phyloP scores from a whole-genome alignment of 64 coral and sea anemone species.

The Platygyra sinensis region DNA sequence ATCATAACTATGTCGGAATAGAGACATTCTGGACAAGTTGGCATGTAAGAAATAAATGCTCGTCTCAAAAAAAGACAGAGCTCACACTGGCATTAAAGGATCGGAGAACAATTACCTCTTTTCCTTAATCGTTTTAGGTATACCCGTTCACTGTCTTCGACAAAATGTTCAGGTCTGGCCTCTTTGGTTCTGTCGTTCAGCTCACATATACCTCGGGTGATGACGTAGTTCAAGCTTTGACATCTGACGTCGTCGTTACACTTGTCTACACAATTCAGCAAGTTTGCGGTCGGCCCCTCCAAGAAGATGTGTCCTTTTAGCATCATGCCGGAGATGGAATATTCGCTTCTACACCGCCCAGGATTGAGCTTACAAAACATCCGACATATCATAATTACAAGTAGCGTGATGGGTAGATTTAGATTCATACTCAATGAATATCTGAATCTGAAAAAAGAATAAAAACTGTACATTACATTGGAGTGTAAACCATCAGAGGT shows the following conservation, averaged over 20 bases:
- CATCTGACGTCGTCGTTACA: neutral
- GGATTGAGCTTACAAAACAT: neutral
- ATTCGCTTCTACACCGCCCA: neutral
- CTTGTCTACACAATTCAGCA: neutral
- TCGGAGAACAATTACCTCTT: neutral
- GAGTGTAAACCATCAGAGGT: too few species aligned
- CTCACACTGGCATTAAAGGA: neutral
- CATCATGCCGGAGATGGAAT: neutral
- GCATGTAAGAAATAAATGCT: too few species aligned
- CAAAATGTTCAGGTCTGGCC: neutral
- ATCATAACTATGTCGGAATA: too few species aligned
- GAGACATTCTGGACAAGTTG: too few species aligned
- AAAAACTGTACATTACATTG: too few species aligned
- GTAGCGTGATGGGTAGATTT: neutral
- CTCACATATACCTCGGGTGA: neutral
- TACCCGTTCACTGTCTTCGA: neutral
- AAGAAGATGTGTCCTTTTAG: neutral
- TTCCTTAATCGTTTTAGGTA: neutral
- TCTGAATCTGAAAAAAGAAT: too few species aligned
- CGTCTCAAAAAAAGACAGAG: too few species aligned
- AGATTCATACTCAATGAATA: too few species aligned
- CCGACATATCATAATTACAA: neutral
- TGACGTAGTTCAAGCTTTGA: constrained; percentile 29
- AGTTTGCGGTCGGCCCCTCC: neutral
- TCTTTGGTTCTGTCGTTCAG: neutral